Percentiles rank a stretch among this genome's conserved stretches.
Evolutionary conservation across 2,113 vertebrate genomes (phyloP).

Genomic region (Syngnathus scovelli): DNA sequence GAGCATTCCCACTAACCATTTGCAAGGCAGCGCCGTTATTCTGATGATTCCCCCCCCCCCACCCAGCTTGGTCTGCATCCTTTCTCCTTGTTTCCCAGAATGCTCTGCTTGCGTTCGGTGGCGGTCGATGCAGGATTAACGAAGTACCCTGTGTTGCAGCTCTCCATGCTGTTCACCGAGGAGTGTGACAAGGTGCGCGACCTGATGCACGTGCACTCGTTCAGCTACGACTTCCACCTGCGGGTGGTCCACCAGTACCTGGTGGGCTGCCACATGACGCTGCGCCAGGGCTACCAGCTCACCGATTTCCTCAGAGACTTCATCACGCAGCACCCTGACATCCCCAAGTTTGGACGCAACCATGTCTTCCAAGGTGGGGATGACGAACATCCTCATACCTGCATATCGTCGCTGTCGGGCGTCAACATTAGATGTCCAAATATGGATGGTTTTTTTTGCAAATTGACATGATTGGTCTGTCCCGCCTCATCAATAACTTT

Average conservation of each 20-base stretch:
- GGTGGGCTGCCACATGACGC: conserved; percentile 85
- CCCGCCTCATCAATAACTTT: no score
- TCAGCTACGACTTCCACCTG: conserved; percentile 98
- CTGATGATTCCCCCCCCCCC: conserved; percentile 10
- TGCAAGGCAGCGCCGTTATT: conserved; percentile 19
- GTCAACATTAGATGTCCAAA: background rate
- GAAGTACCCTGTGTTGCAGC: conserved; percentile 60
- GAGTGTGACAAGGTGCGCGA: conserved; percentile 97
- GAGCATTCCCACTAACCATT: conserved; percentile 2
- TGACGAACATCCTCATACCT: background rate
- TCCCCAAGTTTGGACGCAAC: conserved; percentile 95
- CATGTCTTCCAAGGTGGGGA: conserved; percentile 87
- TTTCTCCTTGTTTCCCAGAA: conserved; percentile 2
- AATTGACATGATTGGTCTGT: no score
- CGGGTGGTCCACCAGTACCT: conserved; percentile 94
- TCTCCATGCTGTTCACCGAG: conserved; percentile 98
- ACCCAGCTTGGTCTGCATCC: background rate
- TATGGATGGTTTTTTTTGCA: background rate
- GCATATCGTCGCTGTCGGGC: no score
- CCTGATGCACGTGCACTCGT: conserved; percentile 96
- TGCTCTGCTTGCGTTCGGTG: background rate
- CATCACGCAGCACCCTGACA: conserved; percentile 88
- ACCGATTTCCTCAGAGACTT: conserved; percentile 92
- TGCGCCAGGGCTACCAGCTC: conserved; percentile 93
- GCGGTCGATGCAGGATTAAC: background rate